Conservation (phyloP, 64 coral and sea anemone genomes). For the Montipora capricornis region DNA sequence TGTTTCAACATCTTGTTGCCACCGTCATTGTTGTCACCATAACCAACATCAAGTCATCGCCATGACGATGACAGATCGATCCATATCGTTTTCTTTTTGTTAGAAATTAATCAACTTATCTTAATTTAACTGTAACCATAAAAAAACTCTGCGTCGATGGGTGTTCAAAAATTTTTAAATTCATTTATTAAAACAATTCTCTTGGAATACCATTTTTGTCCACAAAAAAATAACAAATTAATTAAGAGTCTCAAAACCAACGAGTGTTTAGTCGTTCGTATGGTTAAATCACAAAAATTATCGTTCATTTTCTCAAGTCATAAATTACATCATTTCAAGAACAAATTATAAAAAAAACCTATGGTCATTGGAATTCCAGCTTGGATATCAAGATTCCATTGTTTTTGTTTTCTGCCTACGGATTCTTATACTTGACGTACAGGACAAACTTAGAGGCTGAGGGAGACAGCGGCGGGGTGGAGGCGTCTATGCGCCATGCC, state of each 20-base stretch:
- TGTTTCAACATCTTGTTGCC: too few relatives aligned
- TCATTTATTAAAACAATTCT: background rate
- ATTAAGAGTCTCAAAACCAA: background rate
- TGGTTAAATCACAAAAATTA: background rate
- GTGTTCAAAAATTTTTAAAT: background rate
- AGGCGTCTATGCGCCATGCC: constrained; percentile 58
- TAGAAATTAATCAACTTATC: background rate
- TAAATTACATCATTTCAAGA: background rate
- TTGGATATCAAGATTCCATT: background rate
- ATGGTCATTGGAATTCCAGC: background rate
- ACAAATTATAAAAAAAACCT: background rate
- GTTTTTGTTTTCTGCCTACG: background rate
- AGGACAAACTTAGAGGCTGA: constrained; percentile 24
- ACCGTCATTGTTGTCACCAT: too few relatives aligned
- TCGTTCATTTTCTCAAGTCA: background rate
- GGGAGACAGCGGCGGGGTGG: constrained; percentile 30
- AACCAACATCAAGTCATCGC: too few relatives aligned
- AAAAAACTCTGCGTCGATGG: background rate
- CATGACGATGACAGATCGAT: too few relatives aligned
- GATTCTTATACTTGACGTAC: background rate
- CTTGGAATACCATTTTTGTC: background rate
- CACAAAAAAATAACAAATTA: background rate
- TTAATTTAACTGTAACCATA: background rate
- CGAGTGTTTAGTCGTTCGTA: background rate
- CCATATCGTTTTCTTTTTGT: too few relatives aligned